Evolutionary conservation across 2,113 vertebrate species (phyloP).

Genomic region (Cottus gobio): DNA sequence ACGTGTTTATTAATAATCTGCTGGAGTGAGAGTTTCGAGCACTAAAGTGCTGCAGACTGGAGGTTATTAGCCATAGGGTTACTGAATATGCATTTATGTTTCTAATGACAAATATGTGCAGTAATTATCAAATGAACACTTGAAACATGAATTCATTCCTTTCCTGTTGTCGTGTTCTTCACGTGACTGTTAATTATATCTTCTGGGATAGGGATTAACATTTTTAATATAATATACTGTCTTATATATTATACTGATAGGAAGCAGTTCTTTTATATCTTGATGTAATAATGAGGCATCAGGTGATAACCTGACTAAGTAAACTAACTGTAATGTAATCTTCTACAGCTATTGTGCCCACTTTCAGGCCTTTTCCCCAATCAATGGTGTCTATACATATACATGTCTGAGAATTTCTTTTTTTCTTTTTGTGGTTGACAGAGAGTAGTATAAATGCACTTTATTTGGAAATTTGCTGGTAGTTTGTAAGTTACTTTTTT

Average conservation of each 20-base stretch:
- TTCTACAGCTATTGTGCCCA: conserved; percentile 49
- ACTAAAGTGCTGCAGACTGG: conserved; percentile 31
- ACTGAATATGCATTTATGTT: conserved; percentile 72
- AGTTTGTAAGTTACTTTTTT: conserved; percentile 69
- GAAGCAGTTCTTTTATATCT: conserved; percentile 66
- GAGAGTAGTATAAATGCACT: conserved; percentile 80
- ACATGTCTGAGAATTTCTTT: conserved; percentile 54
- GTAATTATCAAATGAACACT: conserved; percentile 63
- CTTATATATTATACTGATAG: conserved; percentile 64
- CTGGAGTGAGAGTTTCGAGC: conserved; percentile 2
- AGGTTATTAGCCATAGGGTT: conserved; percentile 51
- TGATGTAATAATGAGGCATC: conserved; percentile 53
- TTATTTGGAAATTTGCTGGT: conserved; percentile 78
- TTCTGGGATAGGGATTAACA: conserved; percentile 49
- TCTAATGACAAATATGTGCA: conserved; percentile 53
- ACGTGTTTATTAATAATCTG: neutral
- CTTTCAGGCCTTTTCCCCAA: conserved; percentile 61
- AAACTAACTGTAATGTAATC: conserved; percentile 52
- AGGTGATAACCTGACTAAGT: conserved; percentile 39
- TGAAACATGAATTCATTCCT: conserved; percentile 55
- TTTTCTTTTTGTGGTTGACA: conserved; percentile 53
- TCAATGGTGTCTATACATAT: conserved; percentile 52
- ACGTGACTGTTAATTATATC: conserved; percentile 72
- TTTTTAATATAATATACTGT: conserved; percentile 65
- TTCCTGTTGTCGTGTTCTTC: conserved; percentile 50